Percentiles rank a stretch among this genome's conserved stretches.
Evolutionary conservation across 1,140 invertebrate species (phyloP).

Genomic region (Caenorhabditis latens): DNA sequence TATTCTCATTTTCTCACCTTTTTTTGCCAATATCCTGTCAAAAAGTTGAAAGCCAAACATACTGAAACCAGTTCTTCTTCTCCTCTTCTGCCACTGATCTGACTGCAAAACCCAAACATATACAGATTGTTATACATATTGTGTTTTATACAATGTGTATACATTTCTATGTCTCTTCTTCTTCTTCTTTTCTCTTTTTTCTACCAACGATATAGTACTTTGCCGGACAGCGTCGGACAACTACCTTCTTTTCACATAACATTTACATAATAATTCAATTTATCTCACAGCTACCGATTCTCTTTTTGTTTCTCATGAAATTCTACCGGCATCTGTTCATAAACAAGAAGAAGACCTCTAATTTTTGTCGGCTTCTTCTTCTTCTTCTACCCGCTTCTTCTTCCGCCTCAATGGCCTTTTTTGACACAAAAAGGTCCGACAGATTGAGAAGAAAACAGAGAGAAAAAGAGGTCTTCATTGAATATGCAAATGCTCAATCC

Average conservation of each 20-base stretch:
- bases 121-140: conserved; percentile 44
- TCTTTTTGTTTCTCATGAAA: neutral
- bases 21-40: neutral
- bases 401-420: conserved; percentile 32
- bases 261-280: conserved; percentile 57
- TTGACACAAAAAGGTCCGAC: conserved; percentile 26
- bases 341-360: neutral
- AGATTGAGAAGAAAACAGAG: neutral
- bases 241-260: conserved; percentile 48
- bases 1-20: neutral
- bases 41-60: conserved; percentile 10
- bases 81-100: conserved; percentile 27
- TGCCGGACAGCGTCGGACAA: neutral
- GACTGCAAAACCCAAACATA: neutral
- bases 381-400: neutral
- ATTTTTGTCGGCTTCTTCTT: conserved; percentile 48
- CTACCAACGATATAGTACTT: conserved; percentile 2
- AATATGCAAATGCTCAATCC: conserved; percentile 52
- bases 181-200: neutral
- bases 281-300: conserved; percentile 1
- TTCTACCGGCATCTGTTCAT: conserved; percentile 47
- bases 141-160: conserved; percentile 51
- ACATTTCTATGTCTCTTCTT: conserved; percentile 25
- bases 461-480: conserved; percentile 13
- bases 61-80: conserved; percentile 29